Base-by-base conservation (phyloP, 2,113 vertebrate species). In the Chauna torquata region DNA sequence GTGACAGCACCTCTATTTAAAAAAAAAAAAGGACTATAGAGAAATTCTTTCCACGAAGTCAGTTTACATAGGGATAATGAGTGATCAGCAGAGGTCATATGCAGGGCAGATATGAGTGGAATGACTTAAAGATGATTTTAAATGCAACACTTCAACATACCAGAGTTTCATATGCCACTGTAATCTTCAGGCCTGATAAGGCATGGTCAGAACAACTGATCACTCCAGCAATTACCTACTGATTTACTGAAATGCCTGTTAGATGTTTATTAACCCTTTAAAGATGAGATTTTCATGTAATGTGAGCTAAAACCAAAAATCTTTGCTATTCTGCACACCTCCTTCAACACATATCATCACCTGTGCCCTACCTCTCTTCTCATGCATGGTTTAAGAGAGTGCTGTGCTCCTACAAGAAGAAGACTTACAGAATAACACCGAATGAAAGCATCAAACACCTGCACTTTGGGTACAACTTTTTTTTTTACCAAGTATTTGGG, bases 51-150 rank as follows among this genome's bases (percentile, higher is more conserved):
- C 38, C 23, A 58, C 34, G 68, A 84, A 86, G 77, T 38, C n/a
- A 8, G 1, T 55, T 89, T 88, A 86, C 72, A 81, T 6, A 66
- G 44, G 16, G 16, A 42, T 92, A 89, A 62, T 57, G 58, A 61
- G 86, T 2, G 2, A 84, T 59, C 76, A 88, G 59, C 28, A 84
- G 52, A 34, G 58, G 83, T 79, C 83, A 92, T 2, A 8, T 3
- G 3, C 18, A 86, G 76, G 86, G 70, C 24, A 96, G 52, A 50
- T 64, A 79, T 6, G 40, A 91, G 12, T 52, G 49, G 69, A 94
- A 93, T 65, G 88, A 92, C 74, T 86, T 92, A 89, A 82, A 72
- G 44, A 94, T 62, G 16, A 82, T 52, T 94, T 91, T 61, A 88
- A 95, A 82, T 34, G 61, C 32, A 49, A 28, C 36, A 69, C 24